These are phyloP conservation scores for Alaudala cheleensis DNA, from an alignment of 2,113 vertebrate species.

Conservation along the genomic window DNA sequence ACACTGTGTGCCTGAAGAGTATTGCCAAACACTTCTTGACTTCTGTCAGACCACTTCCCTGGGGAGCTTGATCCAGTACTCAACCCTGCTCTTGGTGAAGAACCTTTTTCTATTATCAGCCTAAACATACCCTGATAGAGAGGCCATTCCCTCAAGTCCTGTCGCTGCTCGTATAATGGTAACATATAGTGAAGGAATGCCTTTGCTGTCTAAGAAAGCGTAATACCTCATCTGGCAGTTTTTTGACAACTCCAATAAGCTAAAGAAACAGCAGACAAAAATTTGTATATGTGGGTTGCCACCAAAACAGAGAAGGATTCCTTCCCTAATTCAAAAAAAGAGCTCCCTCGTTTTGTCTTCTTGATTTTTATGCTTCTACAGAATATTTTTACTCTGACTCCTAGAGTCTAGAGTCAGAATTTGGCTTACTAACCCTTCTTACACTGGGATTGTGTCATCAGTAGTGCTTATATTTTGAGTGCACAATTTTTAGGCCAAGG, in stretches of 20 bases:
- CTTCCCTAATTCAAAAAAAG: not conserved
- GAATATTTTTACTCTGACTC: not conserved
- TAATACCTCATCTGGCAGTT: not conserved
- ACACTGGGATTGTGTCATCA: not conserved
- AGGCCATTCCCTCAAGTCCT: not conserved
- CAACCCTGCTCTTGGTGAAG: rapidly evolving
- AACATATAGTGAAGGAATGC: not conserved
- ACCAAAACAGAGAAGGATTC: not conserved
- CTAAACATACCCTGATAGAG: not conserved
- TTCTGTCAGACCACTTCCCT: not conserved
- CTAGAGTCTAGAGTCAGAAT: not conserved
- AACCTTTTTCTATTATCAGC: not conserved
- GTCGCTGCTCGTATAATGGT: not conserved
- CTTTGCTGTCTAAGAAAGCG: not conserved
- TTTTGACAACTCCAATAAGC: not conserved
- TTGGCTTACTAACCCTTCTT: not conserved
- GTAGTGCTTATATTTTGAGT: not conserved
- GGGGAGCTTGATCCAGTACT: not conserved
- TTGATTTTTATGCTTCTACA: not conserved
- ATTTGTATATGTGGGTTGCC: not conserved
- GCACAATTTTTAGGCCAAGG: not conserved
- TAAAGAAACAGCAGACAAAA: not conserved
- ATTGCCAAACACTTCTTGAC: not conserved
- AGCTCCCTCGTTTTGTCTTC: not conserved
- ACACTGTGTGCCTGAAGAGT: not conserved